Evolutionary conservation across 2,888 invertebrate genomes (phyloP).

Genomic region (Norana najaformis): DNA sequence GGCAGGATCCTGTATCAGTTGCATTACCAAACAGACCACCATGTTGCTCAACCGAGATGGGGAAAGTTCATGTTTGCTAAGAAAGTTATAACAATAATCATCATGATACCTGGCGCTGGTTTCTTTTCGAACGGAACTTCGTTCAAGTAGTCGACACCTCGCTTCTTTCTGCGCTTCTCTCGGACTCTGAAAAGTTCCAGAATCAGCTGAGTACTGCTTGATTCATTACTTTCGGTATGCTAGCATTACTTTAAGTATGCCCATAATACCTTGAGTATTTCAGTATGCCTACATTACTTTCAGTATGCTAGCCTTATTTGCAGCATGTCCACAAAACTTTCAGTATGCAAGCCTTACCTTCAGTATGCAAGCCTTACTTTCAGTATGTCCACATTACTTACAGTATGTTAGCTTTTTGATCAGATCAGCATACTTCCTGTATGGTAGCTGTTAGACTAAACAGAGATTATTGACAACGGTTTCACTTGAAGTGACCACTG

Average conservation of each 20-base stretch:
- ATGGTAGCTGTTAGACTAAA: no score
- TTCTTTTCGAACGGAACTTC: conserved; percentile 97
- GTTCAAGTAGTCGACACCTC: conserved; percentile 93
- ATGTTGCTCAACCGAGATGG: not conserved
- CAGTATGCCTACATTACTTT: not conserved
- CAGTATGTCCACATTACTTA: no score
- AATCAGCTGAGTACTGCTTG: not conserved
- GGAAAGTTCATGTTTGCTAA: not conserved
- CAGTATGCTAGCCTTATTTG: not conserved
- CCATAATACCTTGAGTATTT: not conserved
- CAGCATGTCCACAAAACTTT: not conserved
- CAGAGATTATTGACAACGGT: no score
- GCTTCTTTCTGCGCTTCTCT: conserved; percentile 66
- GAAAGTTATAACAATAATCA: not conserved
- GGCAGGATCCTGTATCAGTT: not conserved
- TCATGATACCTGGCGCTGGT: conserved; percentile 70
- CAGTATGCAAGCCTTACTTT: not conserved
- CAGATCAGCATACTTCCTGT: no score
- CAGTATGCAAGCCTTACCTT: not conserved
- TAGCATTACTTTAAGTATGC: conserved; percentile 28
- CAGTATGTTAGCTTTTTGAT: no score
- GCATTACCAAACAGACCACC: not conserved
- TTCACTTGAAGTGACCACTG: no score
- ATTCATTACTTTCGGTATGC: conserved; percentile 51
- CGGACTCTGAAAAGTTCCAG: conserved; percentile 40